Evolutionary conservation across 2,797 vertebrate species (phyloP).

Genomic region (Coranthus polyacanthus): DNA sequence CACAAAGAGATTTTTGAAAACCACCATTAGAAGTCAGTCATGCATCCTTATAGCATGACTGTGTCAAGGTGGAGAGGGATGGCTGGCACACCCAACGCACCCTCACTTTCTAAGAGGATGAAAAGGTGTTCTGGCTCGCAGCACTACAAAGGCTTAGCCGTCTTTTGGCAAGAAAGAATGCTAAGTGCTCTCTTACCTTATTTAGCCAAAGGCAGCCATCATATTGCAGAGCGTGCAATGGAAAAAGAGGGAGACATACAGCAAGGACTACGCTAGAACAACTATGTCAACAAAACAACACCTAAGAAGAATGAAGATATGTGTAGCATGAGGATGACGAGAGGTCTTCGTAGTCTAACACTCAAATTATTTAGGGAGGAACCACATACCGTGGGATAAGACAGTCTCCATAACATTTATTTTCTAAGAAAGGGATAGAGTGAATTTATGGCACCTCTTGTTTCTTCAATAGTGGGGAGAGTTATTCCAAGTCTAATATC

Average conservation of each 20-base stretch:
- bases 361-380: slow-evolving; percentile 42
- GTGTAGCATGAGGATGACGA: slow-evolving; percentile 56
- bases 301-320: slow-evolving; percentile 53
- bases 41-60: slow-evolving; percentile 74
- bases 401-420: slow-evolving; percentile 26
- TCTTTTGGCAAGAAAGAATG: slow-evolving; percentile 74
- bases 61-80: slow-evolving; percentile 65
- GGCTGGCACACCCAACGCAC: slow-evolving; percentile 64
- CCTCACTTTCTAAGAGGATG: slow-evolving; percentile 64
- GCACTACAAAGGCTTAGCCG: slow-evolving; percentile 61
- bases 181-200: slow-evolving; percentile 73
- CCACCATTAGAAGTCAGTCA: slow-evolving; percentile 79
- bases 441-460: slow-evolving; percentile 23
- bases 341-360: slow-evolving; percentile 25
- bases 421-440: slow-evolving; percentile 9
- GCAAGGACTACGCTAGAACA: slow-evolving; percentile 64
- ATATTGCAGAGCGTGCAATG: slow-evolving; percentile 47
- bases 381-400: slow-evolving; percentile 29
- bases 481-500: slow-evolving; percentile 49
- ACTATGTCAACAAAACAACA: slow-evolving; percentile 62
- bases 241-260: slow-evolving; percentile 32
- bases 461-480: slow-evolving; percentile 47
- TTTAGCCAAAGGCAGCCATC: slow-evolving; percentile 72
- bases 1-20: slow-evolving; percentile 72
- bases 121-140: slow-evolving; percentile 64